Evolutionary conservation across 2,113 vertebrate species (phyloP).

Genomic region (Reinhardtius hippoglossoides): DNA sequence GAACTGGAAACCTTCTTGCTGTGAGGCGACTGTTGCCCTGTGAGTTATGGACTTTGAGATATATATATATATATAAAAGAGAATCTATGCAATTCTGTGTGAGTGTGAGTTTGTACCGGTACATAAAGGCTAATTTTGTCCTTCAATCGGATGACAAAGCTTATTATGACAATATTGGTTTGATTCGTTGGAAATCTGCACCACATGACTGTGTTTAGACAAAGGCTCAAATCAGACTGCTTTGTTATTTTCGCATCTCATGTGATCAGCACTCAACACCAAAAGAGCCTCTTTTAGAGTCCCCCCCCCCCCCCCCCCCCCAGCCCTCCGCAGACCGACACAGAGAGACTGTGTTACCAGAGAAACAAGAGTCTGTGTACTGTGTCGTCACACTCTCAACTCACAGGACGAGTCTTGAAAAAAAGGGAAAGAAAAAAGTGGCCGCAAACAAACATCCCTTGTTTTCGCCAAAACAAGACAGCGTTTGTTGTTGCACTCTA

Average conservation of each 20-base stretch:
- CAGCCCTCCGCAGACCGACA: conserved; percentile 47
- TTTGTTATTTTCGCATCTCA: conserved; percentile 74
- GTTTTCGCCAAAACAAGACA: conserved; percentile 72
- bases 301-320: no score
- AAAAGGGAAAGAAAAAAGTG: conserved; percentile 8
- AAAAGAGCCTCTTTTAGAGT: conserved; percentile 45
- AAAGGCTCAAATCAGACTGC: conserved; percentile 55
- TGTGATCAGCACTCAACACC: conserved; percentile 73
- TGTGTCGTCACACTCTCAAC: conserved; percentile 73
- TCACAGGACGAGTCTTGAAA: conserved; percentile 68
- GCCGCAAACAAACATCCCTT: conserved; percentile 72
- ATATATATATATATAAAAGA: no score
- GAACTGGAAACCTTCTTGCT: no score
- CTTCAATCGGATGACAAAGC: conserved; percentile 44
- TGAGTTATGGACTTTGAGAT: no score
- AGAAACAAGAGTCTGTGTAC: conserved; percentile 78
- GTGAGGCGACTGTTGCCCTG: no score
- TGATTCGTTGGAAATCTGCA: conserved; percentile 36
- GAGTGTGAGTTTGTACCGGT: background rate
- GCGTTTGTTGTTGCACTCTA: conserved; percentile 67
- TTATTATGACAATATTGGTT: conserved; percentile 1
- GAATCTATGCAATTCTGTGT: background rate
- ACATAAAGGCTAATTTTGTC: background rate
- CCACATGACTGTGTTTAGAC: conserved; percentile 49
- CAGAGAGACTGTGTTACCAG: conserved; percentile 76